phyloP scores from a whole-genome alignment of 2,888 invertebrate genomes.

The Acronicta aceris region DNA sequence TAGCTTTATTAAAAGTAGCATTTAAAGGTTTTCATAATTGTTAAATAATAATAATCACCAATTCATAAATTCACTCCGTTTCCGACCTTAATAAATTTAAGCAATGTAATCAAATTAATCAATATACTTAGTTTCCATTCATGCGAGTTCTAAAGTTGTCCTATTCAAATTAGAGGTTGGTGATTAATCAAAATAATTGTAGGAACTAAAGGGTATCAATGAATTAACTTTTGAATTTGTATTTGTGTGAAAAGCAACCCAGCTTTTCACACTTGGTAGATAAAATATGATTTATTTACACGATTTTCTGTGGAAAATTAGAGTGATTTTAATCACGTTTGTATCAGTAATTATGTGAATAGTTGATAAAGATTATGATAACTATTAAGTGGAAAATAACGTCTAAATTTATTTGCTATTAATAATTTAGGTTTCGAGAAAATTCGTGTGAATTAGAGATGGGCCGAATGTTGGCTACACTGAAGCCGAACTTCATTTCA shows the following conservation, averaged over 20 bases:
- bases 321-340: neutral
- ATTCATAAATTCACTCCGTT: slow-evolving; percentile 10
- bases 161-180: slow-evolving; percentile 65
- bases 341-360: neutral
- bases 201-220: slow-evolving; percentile 36
- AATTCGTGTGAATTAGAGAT: no score
- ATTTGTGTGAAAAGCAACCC: slow-evolving; percentile 28
- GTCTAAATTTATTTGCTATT: neutral
- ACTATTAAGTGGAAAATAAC: no score
- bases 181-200: slow-evolving; percentile 71
- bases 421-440: neutral
- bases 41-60: slow-evolving; percentile 1
- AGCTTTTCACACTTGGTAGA: slow-evolving; percentile 35
- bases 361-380: neutral
- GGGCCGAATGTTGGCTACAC: no score
- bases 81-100: slow-evolving; percentile 16
- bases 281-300: slow-evolving; percentile 39
- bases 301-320: slow-evolving; percentile 5
- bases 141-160: slow-evolving; percentile 63
- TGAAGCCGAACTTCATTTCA: no score
- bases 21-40: no score
- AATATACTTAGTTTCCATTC: slow-evolving; percentile 53
- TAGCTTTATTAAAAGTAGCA: no score
- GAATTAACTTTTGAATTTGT: slow-evolving; percentile 40
- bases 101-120: slow-evolving; percentile 49